Percentiles rank a stretch among this genome's conserved stretches.
phyloP scores from a whole-genome alignment of 2,888 invertebrate species.

The Oligia strigilis region DNA sequence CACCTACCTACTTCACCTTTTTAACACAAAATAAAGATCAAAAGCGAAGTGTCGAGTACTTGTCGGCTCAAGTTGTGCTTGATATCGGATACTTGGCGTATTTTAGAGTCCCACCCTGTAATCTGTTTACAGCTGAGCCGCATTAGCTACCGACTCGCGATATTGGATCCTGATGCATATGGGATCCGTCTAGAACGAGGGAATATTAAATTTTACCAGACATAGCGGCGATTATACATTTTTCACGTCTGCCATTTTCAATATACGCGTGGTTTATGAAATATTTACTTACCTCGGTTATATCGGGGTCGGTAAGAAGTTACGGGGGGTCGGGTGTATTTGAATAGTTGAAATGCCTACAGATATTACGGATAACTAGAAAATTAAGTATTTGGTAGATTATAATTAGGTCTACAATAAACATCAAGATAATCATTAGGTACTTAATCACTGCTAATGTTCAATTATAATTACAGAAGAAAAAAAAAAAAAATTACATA shows the following conservation, averaged over 20 bases:
- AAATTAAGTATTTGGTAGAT: background rate
- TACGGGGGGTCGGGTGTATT: background rate
- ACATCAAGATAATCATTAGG: background rate
- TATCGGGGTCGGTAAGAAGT: conserved; percentile 1
- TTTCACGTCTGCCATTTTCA: conserved; percentile 56
- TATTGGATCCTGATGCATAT: conserved; percentile 69
- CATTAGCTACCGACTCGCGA: conserved; percentile 65
- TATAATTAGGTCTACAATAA: background rate
- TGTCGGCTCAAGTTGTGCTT: conserved; percentile 70
- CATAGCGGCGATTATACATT: conserved; percentile 54
- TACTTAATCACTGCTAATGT: background rate
- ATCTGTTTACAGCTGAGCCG: conserved; percentile 67
- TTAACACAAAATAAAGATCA: conserved; percentile 74
- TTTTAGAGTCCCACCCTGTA: conserved; percentile 58
- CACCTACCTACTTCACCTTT: conserved; percentile 65
- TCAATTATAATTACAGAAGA: background rate
- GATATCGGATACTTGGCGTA: conserved; percentile 70
- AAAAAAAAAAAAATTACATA: background rate
- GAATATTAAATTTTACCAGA: conserved; percentile 63
- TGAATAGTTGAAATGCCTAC: conserved; percentile 3
- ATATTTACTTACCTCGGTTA: conserved; percentile 35
- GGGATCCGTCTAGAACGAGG: conserved; percentile 46
- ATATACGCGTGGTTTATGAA: conserved; percentile 45
- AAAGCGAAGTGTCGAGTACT: conserved; percentile 69
- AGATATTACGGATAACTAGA: background rate